Percentiles rank a stretch among this genome's conserved stretches.
phyloP scores from a whole-genome alignment of 2,113 vertebrate species.

The Gymnobelideus leadbeateri region DNA sequence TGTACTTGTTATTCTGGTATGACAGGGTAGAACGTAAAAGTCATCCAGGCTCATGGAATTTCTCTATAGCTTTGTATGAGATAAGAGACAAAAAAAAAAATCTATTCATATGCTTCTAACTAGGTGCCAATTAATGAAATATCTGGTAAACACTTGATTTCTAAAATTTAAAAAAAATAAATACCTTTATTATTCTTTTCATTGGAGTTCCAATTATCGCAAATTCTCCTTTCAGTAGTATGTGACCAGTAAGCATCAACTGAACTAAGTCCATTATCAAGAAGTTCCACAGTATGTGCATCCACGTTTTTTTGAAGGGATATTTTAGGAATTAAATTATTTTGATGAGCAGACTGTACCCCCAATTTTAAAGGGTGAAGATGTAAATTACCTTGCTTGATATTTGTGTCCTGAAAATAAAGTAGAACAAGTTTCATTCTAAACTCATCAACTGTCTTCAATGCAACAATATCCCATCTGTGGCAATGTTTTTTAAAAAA shows the following conservation, averaged over 20 bases:
- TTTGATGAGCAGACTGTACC: slow-evolving; percentile 76
- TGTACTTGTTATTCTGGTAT: neutral
- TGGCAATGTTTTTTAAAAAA: slow-evolving; percentile 78
- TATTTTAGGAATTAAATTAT: slow-evolving; percentile 68
- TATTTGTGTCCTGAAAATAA: slow-evolving; percentile 72
- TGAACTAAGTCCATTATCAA: slow-evolving; percentile 77
- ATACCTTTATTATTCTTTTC: slow-evolving; percentile 80
- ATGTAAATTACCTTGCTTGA: slow-evolving; percentile 68
- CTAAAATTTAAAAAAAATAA: slow-evolving; percentile 43
- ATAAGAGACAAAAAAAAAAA: neutral
- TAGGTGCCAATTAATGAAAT: neutral
- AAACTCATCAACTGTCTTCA: slow-evolving; percentile 30
- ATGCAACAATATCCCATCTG: slow-evolving; percentile 72
- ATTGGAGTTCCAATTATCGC: slow-evolving; percentile 37
- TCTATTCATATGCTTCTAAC: neutral
- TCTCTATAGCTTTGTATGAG: neutral
- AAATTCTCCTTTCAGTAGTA: slow-evolving; percentile 77
- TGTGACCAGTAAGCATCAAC: slow-evolving; percentile 88
- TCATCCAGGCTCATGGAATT: neutral
- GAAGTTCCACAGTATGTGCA: slow-evolving; percentile 68
- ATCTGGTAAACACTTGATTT: neutral
- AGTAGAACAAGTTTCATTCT: slow-evolving; percentile 76
- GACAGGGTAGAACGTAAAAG: neutral
- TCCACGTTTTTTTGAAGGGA: slow-evolving; percentile 61
- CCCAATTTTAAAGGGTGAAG: slow-evolving; percentile 72